Base-by-base conservation (phyloP, 2,888 invertebrate genomes). In the Deilephila elpenor region DNA sequence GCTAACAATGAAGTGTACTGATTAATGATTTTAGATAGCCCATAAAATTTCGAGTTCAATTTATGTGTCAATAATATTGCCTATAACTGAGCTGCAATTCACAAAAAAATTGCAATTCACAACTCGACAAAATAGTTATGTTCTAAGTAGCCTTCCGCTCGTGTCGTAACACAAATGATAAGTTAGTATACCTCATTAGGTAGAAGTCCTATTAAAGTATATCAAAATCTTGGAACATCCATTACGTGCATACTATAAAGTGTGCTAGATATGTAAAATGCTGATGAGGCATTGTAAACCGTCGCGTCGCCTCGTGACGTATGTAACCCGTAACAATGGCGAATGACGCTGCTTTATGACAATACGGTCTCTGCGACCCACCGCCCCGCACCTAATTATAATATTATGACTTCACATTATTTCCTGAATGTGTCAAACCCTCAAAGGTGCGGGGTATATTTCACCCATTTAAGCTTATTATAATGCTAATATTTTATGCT, bases 331-430 rank as follows among this genome's bases (percentile, higher is more conserved):
- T 84, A 86, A 93, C 93, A 93, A 93, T 89, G 84, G 92, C 83
- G 85, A 83, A 89, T 91, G 92, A 90, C 90, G 84, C 75, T 84
- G 89, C 89, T 88, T 84, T 87, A 86, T 84, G 87, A 87, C 84
- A 82, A 86, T 84, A 84, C 78, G 76, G 79, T 79, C 82, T 56
- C 56, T 6, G 19, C 56, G 5, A 56, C 78, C 77, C 79, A 79
- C 82, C 82, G 86, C 87, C 88, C 80, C 81, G 80, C 80, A 82
- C 86, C 79, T 92, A 92, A 93, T 93, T 92, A 90, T 89, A 89
- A 88, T 89, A 88, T 90, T 93, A 92, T 93, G 92, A 93, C 92
- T 91, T 91, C 83, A 93, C 93, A 93, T 88, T 91, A 92, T 92
- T 90, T 84, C 83, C 76, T 78, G 80, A 86, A 86, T 86, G 74